Conservation (phyloP, 1,140 invertebrate species). For the Solenopsis invicta region DNA sequence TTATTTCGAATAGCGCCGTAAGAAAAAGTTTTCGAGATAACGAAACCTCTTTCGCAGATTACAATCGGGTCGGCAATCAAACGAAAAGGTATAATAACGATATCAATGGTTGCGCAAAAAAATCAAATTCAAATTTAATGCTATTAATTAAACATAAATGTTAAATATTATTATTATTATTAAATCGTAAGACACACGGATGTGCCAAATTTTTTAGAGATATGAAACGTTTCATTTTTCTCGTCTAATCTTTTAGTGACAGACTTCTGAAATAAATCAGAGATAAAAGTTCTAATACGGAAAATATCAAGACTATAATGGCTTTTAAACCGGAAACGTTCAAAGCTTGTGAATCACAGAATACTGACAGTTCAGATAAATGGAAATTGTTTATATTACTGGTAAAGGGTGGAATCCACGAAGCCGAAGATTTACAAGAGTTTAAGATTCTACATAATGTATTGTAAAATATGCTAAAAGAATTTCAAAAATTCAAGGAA, state of each 20-base stretch:
- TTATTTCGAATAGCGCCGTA: conserved; percentile 28
- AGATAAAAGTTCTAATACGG: neutral
- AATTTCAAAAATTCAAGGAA: neutral
- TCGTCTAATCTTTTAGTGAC: neutral
- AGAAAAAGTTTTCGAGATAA: conserved; percentile 13
- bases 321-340: conserved; percentile 12
- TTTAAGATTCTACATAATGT: conserved; percentile 22
- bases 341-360: conserved; percentile 8
- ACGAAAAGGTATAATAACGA: neutral
- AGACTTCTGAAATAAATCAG: neutral
- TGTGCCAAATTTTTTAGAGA: too few relatives aligned
- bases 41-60: neutral
- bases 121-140: neutral
- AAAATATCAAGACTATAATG: neutral
- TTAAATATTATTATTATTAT: neutral
- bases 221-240: neutral
- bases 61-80: neutral
- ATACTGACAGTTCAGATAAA: conserved; percentile 24
- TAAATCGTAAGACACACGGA: neutral
- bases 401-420: neutral
- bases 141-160: neutral
- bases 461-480: neutral
- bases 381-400: conserved; percentile 2
- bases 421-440: neutral
- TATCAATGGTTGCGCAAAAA: neutral